Base-by-base conservation (phyloP, 2,113 vertebrate genomes). In the Chloropsis cyanopogon region DNA sequence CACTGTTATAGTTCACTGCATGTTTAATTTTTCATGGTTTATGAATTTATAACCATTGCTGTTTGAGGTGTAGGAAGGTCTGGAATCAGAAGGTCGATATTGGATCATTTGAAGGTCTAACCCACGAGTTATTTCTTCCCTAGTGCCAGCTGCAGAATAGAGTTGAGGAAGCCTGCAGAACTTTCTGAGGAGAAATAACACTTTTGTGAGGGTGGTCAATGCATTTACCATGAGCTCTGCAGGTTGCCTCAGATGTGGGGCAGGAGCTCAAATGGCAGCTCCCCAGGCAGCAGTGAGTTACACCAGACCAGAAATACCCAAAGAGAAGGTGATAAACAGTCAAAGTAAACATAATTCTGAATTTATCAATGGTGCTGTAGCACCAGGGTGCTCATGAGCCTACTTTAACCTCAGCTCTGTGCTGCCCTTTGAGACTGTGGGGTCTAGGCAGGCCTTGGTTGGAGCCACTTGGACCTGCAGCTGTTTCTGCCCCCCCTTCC, bases 1-100 rank as follows among this genome's bases (percentile, higher is more conserved):
- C 52, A 11, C 85, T 41, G 31, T n/a, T 88, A 53, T 37, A 90
- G 85, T 86, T 94, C 71, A n/a, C 52, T 72, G 17, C 54, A 73
- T 87, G 78, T 93, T 97, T 95, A 95, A 96, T 95, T 95, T 95
- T 96, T 96, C 90, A 95, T 96, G 65, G 75, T 90, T 95, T 95
- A 92, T 95, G 84, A 93, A 97, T 97, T 82, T 94, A 92, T 95
- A 97, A 96, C 73, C 92, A 71, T 63, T 83, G 50, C 85, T 88
- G 39, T 52, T 93, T 90, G 82, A 63, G 72, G 82, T 64, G 44
- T 47, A 71, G 84, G 81, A 83, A 90, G 31, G 64, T 49, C 92
- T 95, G 68, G 82, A 93, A 92, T 81, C 90, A 68, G 59, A 73
- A 91, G 79, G 90, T 95, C 82, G 12, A 95, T 96, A 81, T 0